Evolutionary conservation across 2,113 vertebrate species (phyloP), one percentile per base, ranked within the genome.

Genomic region (Dasyornis broadbenti): DNA sequence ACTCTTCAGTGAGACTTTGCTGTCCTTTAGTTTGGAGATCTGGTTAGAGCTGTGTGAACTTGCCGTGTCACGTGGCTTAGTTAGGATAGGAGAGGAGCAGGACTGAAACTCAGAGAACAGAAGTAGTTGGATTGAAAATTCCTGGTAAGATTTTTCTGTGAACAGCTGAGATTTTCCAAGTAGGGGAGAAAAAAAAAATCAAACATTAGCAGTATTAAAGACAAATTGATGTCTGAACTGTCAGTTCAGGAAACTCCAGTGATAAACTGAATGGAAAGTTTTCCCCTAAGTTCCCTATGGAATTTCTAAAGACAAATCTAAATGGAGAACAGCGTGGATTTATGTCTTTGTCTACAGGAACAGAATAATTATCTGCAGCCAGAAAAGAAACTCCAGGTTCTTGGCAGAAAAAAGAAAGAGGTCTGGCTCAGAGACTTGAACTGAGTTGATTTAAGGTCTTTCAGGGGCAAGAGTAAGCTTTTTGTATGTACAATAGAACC

Each of bases 211-310:
- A 83, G 50, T 76, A 31, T 76, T 94, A 86, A 93, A 95, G 93
- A 88, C 47, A 96, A 94, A 93, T 73, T 60, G 21, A 64, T 91
- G 50, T 90, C 96, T 96, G 88, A 93, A 79, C 89, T 93, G 68
- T 96, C 70, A 82, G 90, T 65, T 86, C 92, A 95, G 82, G 78
- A 93, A 96, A 95, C 86, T 93, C 50, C 42, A 70, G 64, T 89
- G 91, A 93, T 86, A 97, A 89, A 93, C 66, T 66, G 73, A 97
- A 97, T 96, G 94, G 83, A 64, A 91, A 53, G 79, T 68, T 95
- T 97, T 98, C 77, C 87, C 2, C 49, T 85, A 77, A 97, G 95
- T 81, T 82, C 78, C 69, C 49, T 37, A 50, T 93, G 90, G 90
- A 97, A 94, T 94, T 96, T 95, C 63, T 56, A 72, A 72, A 96